phyloP scores from a whole-genome alignment of 2,113 vertebrate genomes.

The Gavia stellata region DNA sequence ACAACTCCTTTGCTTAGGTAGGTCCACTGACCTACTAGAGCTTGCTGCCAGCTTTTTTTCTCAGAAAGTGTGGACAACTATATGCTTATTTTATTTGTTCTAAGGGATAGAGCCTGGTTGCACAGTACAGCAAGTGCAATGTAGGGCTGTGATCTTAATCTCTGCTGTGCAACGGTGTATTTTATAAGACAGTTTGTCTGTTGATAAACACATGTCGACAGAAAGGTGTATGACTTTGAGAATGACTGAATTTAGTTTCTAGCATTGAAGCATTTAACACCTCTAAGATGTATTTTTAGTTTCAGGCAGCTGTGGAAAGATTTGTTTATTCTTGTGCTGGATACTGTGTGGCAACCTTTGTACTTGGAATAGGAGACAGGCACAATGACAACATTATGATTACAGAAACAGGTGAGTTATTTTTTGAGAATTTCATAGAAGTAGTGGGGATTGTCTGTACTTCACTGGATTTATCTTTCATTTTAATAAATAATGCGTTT shows the following conservation, averaged over 20 bases:
- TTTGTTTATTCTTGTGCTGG: slow-evolving; percentile 96
- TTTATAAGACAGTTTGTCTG: not conserved
- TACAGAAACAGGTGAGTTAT: slow-evolving; percentile 88
- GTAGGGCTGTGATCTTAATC: not conserved
- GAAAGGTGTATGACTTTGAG: not conserved
- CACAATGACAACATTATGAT: slow-evolving; percentile 99
- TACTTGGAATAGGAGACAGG: slow-evolving; percentile 97
- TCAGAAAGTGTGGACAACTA: not conserved
- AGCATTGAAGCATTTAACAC: not conserved
- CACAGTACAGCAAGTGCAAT: not conserved
- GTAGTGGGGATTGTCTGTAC: not conserved
- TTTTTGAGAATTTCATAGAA: not conserved
- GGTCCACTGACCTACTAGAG: not conserved
- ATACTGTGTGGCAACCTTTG: slow-evolving; percentile 97
- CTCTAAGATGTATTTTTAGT: slow-evolving; percentile 69
- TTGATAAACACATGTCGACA: not conserved
- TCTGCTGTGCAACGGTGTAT: not conserved
- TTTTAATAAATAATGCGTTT: not conserved
- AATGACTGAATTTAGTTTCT: not conserved
- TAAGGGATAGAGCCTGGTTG: not conserved
- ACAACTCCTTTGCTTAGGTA: not conserved
- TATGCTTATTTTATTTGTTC: not conserved
- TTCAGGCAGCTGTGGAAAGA: slow-evolving; percentile 91
- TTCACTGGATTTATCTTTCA: not conserved
- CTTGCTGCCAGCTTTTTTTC: not conserved